Conservation (phyloP, 1,140 invertebrate species). For the Zaprionus taronus region DNA sequence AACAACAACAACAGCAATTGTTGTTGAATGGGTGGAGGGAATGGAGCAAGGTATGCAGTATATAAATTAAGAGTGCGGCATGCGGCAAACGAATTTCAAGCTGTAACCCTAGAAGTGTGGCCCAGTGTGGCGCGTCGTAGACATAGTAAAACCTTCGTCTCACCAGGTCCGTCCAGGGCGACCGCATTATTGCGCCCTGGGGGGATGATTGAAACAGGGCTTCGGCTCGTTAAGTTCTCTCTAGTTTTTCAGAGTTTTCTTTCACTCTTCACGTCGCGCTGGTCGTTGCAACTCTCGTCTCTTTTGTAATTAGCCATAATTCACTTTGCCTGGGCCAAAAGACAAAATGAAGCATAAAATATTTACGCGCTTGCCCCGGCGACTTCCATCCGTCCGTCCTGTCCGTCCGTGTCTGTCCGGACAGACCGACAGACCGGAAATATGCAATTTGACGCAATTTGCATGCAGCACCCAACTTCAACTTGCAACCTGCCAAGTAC, state of each 20-base stretch:
- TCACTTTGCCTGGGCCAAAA: constrained; percentile 74
- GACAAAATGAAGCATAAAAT: constrained; percentile 82
- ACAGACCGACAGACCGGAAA: constrained; percentile 64
- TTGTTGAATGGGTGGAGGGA: background rate
- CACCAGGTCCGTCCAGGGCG: constrained; percentile 12
- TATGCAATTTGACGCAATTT: constrained; percentile 83
- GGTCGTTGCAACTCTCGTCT: constrained; percentile 2
- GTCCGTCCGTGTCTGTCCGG: background rate
- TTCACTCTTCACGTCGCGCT: constrained; percentile 24
- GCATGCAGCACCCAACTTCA: constrained; percentile 55
- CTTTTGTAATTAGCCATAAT: constrained; percentile 79
- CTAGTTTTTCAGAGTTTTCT: constrained; percentile 24
- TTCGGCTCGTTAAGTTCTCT: constrained; percentile 34
- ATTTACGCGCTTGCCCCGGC: constrained; percentile 65
- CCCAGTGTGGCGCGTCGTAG: constrained; percentile 42
- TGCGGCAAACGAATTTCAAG: constrained; percentile 68
- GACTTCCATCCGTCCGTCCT: background rate
- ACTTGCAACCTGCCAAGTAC: constrained; percentile 12
- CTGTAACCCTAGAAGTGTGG: constrained; percentile 80
- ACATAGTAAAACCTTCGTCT: constrained; percentile 2
- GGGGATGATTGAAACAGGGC: constrained; percentile 67
- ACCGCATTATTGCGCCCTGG: constrained; percentile 77
- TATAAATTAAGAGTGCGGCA: constrained; percentile 68
- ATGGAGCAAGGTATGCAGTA: constrained; percentile 55
- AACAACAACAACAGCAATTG: constrained; percentile 38